Evolutionary conservation across 2,797 vertebrate species (phyloP).

Genomic region (Thripadectes ignobilis): DNA sequence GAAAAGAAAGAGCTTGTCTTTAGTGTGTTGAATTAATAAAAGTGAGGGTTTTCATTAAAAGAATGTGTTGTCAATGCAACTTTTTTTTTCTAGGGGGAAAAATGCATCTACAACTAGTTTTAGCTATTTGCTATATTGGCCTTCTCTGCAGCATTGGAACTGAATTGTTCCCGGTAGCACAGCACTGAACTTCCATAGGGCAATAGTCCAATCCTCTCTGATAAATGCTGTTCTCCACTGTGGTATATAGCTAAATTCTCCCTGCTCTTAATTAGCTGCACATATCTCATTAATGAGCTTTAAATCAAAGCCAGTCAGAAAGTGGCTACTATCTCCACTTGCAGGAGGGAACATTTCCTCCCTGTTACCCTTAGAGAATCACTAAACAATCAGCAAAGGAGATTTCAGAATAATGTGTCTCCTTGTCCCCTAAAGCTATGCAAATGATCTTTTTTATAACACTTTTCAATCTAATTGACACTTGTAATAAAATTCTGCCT

Average conservation of each 20-base stretch:
- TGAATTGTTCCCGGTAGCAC: not conserved
- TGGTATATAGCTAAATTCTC: constrained; percentile 50
- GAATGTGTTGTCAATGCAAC: not conserved
- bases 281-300: constrained; percentile 55
- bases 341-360: constrained; percentile 42
- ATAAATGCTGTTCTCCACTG: constrained; percentile 46
- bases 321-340: constrained; percentile 42
- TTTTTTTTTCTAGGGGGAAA: constrained; percentile 4
- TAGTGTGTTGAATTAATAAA: constrained; percentile 17
- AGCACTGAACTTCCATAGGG: constrained; percentile 38
- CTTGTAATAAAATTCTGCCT: constrained; percentile 67
- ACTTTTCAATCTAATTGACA: constrained; percentile 71
- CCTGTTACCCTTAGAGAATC: constrained; percentile 44
- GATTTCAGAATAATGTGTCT: constrained; percentile 63
- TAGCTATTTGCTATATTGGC: not conserved
- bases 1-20: not conserved
- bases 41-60: not conserved
- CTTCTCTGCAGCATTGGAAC: not conserved
- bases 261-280: constrained; percentile 56
- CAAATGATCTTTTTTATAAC: constrained; percentile 70
- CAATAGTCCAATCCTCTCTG: constrained; percentile 27
- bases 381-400: constrained; percentile 61
- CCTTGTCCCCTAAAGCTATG: constrained; percentile 58
- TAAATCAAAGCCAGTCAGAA: constrained; percentile 61
- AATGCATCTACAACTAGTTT: not conserved